Evolutionary conservation across 2,888 invertebrate species (phyloP).

Genomic region (Lamellibrachia satsuma): DNA sequence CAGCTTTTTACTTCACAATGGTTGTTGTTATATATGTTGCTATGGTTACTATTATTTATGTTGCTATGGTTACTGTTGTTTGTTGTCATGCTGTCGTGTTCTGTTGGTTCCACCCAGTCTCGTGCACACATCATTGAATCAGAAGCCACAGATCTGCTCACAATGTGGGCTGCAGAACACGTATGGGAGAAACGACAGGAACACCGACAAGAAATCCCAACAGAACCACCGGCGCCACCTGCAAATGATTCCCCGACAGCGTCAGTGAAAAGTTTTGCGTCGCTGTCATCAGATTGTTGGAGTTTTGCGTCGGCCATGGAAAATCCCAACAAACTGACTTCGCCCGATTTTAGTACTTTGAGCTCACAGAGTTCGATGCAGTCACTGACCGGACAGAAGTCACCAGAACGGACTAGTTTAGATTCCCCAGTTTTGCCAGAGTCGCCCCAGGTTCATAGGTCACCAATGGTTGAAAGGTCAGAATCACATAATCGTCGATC

Average conservation of each 20-base stretch:
- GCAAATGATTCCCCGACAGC: background rate
- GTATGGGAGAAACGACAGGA: background rate
- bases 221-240: background rate
- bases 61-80: constrained; percentile 7
- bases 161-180: background rate
- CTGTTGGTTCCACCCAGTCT: background rate
- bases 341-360: background rate
- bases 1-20: background rate
- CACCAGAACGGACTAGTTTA: constrained; percentile 6
- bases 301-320: background rate
- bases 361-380: background rate
- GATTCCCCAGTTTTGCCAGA: background rate
- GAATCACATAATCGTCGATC: background rate
- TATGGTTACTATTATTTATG: constrained; percentile 7
- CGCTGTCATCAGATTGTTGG: background rate
- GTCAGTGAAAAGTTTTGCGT: background rate
- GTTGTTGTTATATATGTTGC: background rate
- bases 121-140: background rate
- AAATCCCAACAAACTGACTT: background rate
- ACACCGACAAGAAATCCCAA: background rate
- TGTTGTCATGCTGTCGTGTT: background rate
- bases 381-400: background rate
- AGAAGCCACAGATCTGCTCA: background rate
- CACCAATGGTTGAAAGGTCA: background rate
- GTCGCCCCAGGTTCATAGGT: background rate